Evolutionary conservation across 2,113 vertebrate species (phyloP), one percentile per base, ranked within the genome.

Genomic region (Actenoides hombroni): DNA sequence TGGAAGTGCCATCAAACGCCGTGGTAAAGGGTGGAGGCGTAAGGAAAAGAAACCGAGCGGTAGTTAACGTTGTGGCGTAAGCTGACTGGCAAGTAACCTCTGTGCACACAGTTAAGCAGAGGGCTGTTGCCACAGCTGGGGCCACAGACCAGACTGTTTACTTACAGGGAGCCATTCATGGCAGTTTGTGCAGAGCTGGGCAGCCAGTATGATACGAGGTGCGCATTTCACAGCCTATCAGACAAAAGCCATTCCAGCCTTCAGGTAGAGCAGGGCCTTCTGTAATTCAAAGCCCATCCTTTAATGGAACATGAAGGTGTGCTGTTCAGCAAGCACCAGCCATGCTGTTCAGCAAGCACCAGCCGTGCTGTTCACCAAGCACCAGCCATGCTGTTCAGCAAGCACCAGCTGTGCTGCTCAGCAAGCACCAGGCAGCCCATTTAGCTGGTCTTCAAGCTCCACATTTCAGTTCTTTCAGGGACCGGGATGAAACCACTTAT

Each of bases 201-300:
- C 4, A 86, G 76, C 16, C 6, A 21, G 28, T 1, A 0, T 13
- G 20, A 20, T 4, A 13, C 0, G 5, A 11, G 8, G 20, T 16
- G n/a, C 31, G 49, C 3, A 0, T 67, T 61, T 75, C n/a, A 13
- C 31, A 33, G 35, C 23, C 0, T 39, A 5, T 35, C 4, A 20
- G 29, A 31, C 28, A 7, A 59, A 31, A 12, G 33, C 60, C 25
- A 17, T 44, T 46, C 35, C 37, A 65, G 9, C 37, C 82, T 65
- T 23, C 26, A 10, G 40, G 46, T 14, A 68, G 12, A 79, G 29
- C 33, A 33, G 31, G 29, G 48, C n/a, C 59, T 79, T 29, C 23
- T 44, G 3, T 13, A 60, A 54, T 23, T 48, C 48, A 39, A 81
- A 69, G 51, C 46, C n/a, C 15, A 5, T 24, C 40, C 33, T 57